Evolutionary conservation across 2,113 vertebrate species (phyloP), one percentile per base, ranked within the genome.

Genomic region (Sinosuthora webbiana): DNA sequence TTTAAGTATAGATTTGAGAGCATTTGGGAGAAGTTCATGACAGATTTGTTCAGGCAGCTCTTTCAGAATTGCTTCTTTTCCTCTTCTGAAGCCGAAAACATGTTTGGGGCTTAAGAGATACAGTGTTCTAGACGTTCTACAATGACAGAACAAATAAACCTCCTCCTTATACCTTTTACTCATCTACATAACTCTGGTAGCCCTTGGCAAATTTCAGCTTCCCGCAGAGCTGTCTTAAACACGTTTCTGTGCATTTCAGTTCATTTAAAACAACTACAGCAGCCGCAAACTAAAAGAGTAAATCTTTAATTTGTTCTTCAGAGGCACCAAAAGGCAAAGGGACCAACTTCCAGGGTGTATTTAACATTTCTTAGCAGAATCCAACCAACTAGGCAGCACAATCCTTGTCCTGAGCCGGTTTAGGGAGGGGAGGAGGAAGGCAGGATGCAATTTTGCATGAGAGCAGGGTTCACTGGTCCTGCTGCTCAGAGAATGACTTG

Each of bases 41-140:
- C 83, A 93, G 56, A 89, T 84, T 91, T 87, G 44, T 75, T 94
- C 47, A 65, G 49, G 52, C 75, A 88, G 90, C 60, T 85, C 67
- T 85, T 87, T 87, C 83, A 80, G 64, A 89, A 89, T 49, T 83
- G 76, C 59, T 94, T 90, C 76, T 13, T 82, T 91, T 94, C 74
- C 83, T 41, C 35, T 78, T 90, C 79, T 37, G 84, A 87, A 81
- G 30, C 33, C 69, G 42, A 6, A 78, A 93, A 74, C 7, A 24
- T 56, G 17, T 78, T 84, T 68, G n/a, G n/a, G 31, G 37, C n/a
- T 96, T 73, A 49, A 87, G 57, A 87, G 69, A 49, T 37, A 44
- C 44, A n/a, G 22, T 13, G 30, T 16, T 89, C 56, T 71, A 68
- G 39, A 59, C 21, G 8, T 79, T 55, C 49, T 55, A 55, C 33